Evolutionary conservation across 2,113 vertebrate genomes (phyloP), one percentile per base, ranked within the genome.

Genomic region (Notothenia rossii): DNA sequence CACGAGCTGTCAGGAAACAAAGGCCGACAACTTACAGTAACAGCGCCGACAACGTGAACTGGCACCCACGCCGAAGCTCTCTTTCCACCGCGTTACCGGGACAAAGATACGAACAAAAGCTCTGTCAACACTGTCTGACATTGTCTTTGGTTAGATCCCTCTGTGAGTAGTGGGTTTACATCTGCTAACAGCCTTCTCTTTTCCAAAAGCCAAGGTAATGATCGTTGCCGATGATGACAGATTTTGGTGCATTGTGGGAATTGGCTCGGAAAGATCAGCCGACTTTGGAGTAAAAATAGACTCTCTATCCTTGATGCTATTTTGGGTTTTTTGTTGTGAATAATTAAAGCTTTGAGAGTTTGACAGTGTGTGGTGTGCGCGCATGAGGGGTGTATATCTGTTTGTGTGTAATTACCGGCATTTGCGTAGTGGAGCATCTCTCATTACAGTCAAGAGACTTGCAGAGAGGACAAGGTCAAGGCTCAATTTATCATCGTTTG

Each of bases 231-330:
- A n/a, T n/a, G 73, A 79, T 89, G 88, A 89, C 84, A 88, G 77
- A 81, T 85, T 76, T 66, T 2, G 22, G 62, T 55, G 62, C 75
- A 69, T 78, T 72, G 71, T 79, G 85, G 72, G 81, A 86, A 87
- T 79, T 3, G 2, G 56, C 75, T 81, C 2, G 11, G 61, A 81
- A 79, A 85, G 78, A 86, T 91, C 83, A 77, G 45, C 77, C 8
- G 40, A 67, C 74, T 87, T 87, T 77, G 62, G 65, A 48, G 74
- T 89, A 86, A 89, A 93, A 90, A 91, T 90, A 91, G 87, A 84
- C 48, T 20, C 63, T 45, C 58, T 69, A 73, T 78, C 80, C 53
- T 65, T 77, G 79, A 76, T 65, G 83, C 82, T 89, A 89, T 89
- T 87, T 85, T 78, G 5, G 1, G 4, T 12, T 53, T 67, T 69